These are phyloP conservation scores for Danio kyathit DNA, from an alignment of 2,797 vertebrate species.

Conservation along the genomic window DNA sequence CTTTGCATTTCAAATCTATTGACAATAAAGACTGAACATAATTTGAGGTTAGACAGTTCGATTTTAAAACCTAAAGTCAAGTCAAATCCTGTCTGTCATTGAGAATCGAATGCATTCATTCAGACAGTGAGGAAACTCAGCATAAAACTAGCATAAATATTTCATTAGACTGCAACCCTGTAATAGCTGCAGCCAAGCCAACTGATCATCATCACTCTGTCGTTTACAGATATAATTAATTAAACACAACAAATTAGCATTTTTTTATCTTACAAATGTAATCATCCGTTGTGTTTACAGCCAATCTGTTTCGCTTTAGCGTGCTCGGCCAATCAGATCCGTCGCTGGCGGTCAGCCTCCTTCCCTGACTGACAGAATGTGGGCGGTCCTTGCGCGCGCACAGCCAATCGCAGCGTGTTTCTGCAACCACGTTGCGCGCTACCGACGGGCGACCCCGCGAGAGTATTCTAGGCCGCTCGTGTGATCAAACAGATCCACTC, in stretches of 20 bases:
- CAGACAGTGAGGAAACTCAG: conserved; percentile 6
- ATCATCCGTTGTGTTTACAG: conserved; percentile 46
- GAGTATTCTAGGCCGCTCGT: conserved; percentile 55
- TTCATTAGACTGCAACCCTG: conserved; percentile 10
- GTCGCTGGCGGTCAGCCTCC: conserved; percentile 8
- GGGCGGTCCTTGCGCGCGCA: conserved; percentile 39
- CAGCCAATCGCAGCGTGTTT: conserved; percentile 54
- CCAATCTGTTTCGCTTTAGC: conserved; percentile 31
- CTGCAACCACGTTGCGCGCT: conserved; percentile 58
- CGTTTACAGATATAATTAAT: conserved; percentile 31
- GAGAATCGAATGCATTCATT: neutral
- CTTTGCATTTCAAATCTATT: no score
- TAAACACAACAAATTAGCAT: conserved; percentile 25
- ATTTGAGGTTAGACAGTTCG: neutral
- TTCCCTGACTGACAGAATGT: conserved; percentile 27
- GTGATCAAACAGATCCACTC: conserved; percentile 42
- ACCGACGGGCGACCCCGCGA: conserved; percentile 50
- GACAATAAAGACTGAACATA: no score
- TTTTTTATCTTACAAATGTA: conserved; percentile 29
- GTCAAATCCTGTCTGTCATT: neutral
- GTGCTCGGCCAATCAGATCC: conserved; percentile 55
- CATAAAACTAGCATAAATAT: conserved; percentile 18
- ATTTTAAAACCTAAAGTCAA: neutral
- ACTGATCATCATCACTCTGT: conserved; percentile 9
- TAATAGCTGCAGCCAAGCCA: conserved; percentile 2